A percentile compares a stretch with the other conserved stretches of the same genome.
phyloP scores from a whole-genome alignment of 2,888 invertebrate genomes.

The Zaprionus bogoriensis region DNA sequence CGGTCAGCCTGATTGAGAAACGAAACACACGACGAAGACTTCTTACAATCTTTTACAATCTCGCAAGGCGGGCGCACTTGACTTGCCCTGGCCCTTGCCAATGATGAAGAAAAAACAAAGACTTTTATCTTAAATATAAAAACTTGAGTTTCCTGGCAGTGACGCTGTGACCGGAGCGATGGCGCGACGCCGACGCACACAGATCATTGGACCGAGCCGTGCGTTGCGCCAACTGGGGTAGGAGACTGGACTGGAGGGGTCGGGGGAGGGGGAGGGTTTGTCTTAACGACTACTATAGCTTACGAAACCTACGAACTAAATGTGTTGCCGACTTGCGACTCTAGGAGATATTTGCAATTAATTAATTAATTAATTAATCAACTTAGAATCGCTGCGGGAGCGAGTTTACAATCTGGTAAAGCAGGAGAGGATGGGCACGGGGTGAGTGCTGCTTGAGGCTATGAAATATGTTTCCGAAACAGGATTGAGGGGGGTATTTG shows the following conservation, averaged over 20 bases:
- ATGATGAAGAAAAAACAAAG: not conserved
- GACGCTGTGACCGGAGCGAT: constrained; percentile 12
- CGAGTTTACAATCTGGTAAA: constrained; percentile 9
- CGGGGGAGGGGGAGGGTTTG: not conserved
- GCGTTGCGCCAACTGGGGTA: no score
- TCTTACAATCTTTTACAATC: not conserved
- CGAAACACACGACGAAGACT: not conserved
- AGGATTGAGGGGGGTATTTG: no score
- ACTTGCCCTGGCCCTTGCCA: not conserved
- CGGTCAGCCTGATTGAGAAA: not conserved
- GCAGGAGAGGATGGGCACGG: not conserved
- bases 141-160: constrained; percentile 39
- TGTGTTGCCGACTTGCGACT: constrained; percentile 19
- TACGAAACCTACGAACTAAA: constrained; percentile 51
- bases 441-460: no score
- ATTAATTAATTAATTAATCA: not conserved
- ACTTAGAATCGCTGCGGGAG: constrained; percentile 34
- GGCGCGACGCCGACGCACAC: no score
- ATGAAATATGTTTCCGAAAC: no score
- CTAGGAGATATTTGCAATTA: constrained; percentile 22
- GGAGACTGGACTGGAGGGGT: no score
- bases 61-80: not conserved
- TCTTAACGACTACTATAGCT: constrained; percentile 18
- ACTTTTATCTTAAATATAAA: not conserved
- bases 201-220: no score